Base-by-base conservation (phyloP, 2,888 invertebrate genomes). In the Caenorhabditis sinica region DNA sequence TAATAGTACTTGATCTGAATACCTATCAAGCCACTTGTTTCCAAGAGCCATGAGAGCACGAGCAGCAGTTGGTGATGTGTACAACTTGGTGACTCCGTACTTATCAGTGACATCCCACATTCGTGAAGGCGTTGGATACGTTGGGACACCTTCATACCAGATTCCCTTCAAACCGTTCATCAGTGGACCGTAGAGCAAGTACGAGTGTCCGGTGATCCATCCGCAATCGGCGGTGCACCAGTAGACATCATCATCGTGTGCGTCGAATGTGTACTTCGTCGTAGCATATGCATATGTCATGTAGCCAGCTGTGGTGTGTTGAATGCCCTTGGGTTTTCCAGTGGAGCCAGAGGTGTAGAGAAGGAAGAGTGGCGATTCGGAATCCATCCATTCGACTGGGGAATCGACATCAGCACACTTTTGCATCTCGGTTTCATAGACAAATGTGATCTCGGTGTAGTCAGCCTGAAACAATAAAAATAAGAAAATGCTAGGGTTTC, bases 21-120 rank as follows among this genome's bases (percentile, higher is more conserved):
- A 95, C 94, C 95, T 96, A 88, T 95, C 95, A 1, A 98, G 96
- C 77, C 95, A 95, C 20, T 95, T 95, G 88, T 97, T 96, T 0
- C 97, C 97, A 92, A 95, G 97, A 93, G 97, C 97, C 96, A 97
- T 97, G 30, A 99, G 95, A 1, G 98, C 95, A 85, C 99, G 95
- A 85, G 99, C 96, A 20, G 98, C 98, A 4, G 99, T 99, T 0
- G 99, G 99, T 0, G 99, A 98, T 0, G 98, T 99, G 94, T 99
- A 99, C 94, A 99, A 97, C 94, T 97, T 97, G 65, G 95, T 96
- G 28, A 98, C 94, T 86, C 89, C 83, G 94, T 98, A 98, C 93
- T 98, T 97, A 91, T 97, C 96, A 83, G 97, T 95, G 11, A 98
- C 95, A 11, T 95, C 94, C 99, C 99, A 99, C 93, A 96, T 97